A percentile compares a stretch with the other conserved stretches of the same genome.
Evolutionary conservation across 53 echinoderm and acorn worm genomes (phyloP).

Genomic region (Stichopus horrens): DNA sequence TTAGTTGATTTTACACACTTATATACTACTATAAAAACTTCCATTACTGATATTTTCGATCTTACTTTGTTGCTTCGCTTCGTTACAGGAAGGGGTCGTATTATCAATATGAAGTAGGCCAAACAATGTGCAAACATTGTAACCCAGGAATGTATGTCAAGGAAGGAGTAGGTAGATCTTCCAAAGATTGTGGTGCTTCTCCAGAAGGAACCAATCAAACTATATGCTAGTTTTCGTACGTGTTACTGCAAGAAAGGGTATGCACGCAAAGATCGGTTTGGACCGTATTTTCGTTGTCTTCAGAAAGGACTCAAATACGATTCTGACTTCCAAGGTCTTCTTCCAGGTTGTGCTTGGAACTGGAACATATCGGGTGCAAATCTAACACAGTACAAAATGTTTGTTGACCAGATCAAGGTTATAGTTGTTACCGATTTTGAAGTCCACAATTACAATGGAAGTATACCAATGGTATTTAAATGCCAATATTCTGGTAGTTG

Average conservation of each 20-base stretch:
- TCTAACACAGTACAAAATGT: constrained; percentile 10
- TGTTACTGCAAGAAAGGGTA: constrained; percentile 16
- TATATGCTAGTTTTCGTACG: constrained; percentile 8
- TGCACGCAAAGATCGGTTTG: background rate
- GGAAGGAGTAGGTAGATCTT: background rate
- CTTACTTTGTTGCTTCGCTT: background rate
- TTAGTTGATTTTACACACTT: too few species aligned
- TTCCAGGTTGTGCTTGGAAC: background rate
- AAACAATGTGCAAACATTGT: background rate
- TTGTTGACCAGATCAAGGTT: background rate
- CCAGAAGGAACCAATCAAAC: constrained; percentile 29
- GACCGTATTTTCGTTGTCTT: background rate
- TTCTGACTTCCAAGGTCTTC: background rate
- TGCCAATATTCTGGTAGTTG: background rate
- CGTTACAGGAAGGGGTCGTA: background rate
- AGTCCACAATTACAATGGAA: background rate
- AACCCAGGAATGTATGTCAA: background rate
- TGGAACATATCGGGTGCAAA: background rate
- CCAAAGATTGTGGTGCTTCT: background rate
- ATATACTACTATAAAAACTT: too few species aligned
- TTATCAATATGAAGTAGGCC: background rate
- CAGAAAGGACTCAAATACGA: background rate
- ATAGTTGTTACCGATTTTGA: background rate
- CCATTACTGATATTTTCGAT: too few species aligned
- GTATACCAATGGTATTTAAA: background rate